Evolutionary conservation across 2,113 vertebrate genomes (phyloP).

Genomic region (Protobothrops mucrosquamatus): DNA sequence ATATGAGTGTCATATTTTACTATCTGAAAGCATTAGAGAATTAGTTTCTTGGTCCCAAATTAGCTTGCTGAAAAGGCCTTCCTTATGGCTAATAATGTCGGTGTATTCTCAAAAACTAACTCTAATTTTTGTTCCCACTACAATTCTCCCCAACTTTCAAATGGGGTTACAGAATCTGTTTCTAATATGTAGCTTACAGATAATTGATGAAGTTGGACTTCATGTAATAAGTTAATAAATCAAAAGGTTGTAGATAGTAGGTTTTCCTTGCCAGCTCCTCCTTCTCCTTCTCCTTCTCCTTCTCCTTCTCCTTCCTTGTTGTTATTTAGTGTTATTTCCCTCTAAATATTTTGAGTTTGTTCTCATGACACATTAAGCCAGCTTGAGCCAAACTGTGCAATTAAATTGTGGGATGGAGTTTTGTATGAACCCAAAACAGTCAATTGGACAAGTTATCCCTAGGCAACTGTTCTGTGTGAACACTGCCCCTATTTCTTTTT

Average conservation of each 20-base stretch:
- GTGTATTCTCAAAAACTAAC: not conserved
- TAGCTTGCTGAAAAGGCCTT: not conserved
- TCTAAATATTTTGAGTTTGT: not conserved
- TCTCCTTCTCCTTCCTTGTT: not conserved
- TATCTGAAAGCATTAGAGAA: conserved; percentile 12
- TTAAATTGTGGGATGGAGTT: not conserved
- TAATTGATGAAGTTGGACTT: conserved; percentile 15
- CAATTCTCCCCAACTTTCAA: not conserved
- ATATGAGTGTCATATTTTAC: conserved; percentile 22
- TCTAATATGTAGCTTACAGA: conserved; percentile 24
- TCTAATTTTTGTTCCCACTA: not conserved
- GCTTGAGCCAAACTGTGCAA: not conserved
- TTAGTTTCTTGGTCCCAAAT: not conserved
- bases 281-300: no score
- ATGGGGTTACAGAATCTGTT: conserved; percentile 14
- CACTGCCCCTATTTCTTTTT: not conserved
- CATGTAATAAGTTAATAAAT: conserved; percentile 37
- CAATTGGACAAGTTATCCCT: not conserved
- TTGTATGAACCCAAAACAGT: not conserved
- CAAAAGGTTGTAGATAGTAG: conserved; percentile 22
- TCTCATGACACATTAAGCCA: not conserved
- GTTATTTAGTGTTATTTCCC: not conserved
- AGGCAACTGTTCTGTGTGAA: not conserved
- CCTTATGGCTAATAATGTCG: conserved; percentile 2
- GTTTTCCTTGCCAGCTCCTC: conserved; percentile 12